Percentiles rank a stretch among this genome's conserved stretches.
Conservation (phyloP, 1,140 invertebrate species). For the Geopemphigus sp. region DNA sequence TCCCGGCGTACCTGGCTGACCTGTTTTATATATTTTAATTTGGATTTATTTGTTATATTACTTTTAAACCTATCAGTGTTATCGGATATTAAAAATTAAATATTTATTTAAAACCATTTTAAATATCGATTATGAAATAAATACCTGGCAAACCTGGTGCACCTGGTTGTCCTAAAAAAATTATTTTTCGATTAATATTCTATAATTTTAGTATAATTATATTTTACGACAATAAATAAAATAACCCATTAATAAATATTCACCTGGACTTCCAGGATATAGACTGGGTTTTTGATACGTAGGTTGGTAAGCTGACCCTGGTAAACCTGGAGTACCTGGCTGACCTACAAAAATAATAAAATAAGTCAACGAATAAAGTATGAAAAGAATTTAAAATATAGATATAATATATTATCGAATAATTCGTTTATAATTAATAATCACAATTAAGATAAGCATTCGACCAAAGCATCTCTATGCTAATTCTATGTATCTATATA, state of each 20-base stretch:
- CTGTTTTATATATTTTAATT: conserved; percentile 12
- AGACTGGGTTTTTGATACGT: conserved; percentile 37
- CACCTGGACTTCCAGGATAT: conserved; percentile 33
- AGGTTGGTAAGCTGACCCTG: conserved; percentile 50
- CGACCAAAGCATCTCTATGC: too few species aligned
- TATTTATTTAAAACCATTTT: not conserved
- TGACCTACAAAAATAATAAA: conserved; percentile 49
- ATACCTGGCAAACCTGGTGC: conserved; percentile 50
- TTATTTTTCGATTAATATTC: not conserved
- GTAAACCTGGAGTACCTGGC: conserved; percentile 52
- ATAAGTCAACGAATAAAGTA: not conserved
- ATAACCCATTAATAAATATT: not conserved
- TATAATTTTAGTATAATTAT: too few species aligned
- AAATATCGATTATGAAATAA: not conserved
- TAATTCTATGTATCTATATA: too few species aligned
- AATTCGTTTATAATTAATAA: too few species aligned
- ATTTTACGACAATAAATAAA: too few species aligned
- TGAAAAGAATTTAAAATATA: too few species aligned
- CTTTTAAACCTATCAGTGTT: not conserved
- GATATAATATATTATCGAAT: too few species aligned
- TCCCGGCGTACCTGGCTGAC: conserved; percentile 53
- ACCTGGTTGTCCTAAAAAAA: conserved; percentile 50
- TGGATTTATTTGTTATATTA: not conserved
- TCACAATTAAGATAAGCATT: too few species aligned
- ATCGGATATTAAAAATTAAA: not conserved